Evolutionary conservation across 2,888 invertebrate genomes (phyloP).

Genomic region (Yponomeuta malinellus): DNA sequence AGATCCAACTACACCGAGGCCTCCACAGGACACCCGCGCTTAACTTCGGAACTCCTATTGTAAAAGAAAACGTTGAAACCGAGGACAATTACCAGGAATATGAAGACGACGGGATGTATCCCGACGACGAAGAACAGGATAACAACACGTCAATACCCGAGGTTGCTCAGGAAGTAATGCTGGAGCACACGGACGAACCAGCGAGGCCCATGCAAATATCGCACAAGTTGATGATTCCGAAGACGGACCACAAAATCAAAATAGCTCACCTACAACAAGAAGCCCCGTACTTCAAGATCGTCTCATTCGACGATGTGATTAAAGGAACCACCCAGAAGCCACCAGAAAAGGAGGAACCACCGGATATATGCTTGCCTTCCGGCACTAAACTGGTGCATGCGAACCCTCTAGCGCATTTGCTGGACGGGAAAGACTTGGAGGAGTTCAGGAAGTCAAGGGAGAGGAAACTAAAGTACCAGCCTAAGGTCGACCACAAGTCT

Average conservation of each 20-base stretch:
- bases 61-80: constrained; percentile 10
- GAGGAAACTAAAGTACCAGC: constrained; percentile 27
- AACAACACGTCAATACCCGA: constrained; percentile 41
- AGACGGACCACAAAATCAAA: constrained; percentile 30
- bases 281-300: constrained; percentile 59
- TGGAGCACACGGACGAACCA: constrained; percentile 39
- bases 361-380: constrained; percentile 35
- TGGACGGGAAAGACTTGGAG: constrained; percentile 30
- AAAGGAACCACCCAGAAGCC: constrained; percentile 14
- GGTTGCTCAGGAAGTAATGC: constrained; percentile 53
- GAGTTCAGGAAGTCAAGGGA: constrained; percentile 36
- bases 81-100: constrained; percentile 2
- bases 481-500: constrained; percentile 34
- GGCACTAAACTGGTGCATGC: constrained; percentile 51
- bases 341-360: background rate
- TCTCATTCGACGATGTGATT: constrained; percentile 44
- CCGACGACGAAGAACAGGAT: background rate
- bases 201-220: constrained; percentile 24
- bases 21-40: constrained; percentile 14
- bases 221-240: constrained; percentile 41
- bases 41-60: constrained; percentile 16
- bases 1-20: constrained; percentile 28
- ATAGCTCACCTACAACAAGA: constrained; percentile 50
- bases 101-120: background rate
- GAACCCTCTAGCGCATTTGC: constrained; percentile 55